Base-by-base conservation (phyloP, 2,888 invertebrate genomes). In the Heliconius hortense region DNA sequence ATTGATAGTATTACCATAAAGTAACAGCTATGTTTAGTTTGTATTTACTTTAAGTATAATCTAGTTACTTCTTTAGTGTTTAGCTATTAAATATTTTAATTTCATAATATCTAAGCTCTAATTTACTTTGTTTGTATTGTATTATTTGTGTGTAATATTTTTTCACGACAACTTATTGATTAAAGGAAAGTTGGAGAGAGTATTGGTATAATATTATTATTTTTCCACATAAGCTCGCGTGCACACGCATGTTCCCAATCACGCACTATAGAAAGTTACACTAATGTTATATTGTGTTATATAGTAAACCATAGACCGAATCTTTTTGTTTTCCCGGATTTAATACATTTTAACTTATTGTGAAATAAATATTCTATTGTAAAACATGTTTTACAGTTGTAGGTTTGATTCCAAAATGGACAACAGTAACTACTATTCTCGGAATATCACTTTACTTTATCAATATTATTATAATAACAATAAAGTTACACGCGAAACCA, bases 211-310 rank as follows among this genome's bases (percentile, higher is more conserved):
- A 28, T 66, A 59, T 66, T 11, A 66, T 48, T 48, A 21, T 60
- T 60, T n/a, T 67, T 67, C 64, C 71, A 71, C 66, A 60, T 68
- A 70, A 72, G 67, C 48, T 76, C 43, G 73, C 73, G 67, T 73
- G 68, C 68, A 76, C 76, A 73, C 76, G 76, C 76, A 76, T 76
- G 68, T 53, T 73, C 67, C 72, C 67, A 48, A 68, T 69, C 73
- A 76, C 68, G 76, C 67, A 73, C 63, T 43, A 73, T 73, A 73
- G 66, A 76, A 76, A 73, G 63, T 73, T 66, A 72, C 53, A 63
- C 8, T 21, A 63, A 74, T 71, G 67, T 64, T 39, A 35, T 64
- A 64, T 35, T 63, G 63, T 35, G 31, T 63, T 39, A 56, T 62
- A 62, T 62, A 60, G 24, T 53, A 48, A 35, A 59, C 43, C 31